Percentiles rank a stretch among this genome's conserved stretches.
These are phyloP conservation scores for Conus canariensis DNA, from an alignment of 2,888 invertebrate genomes.

Conservation along the genomic window DNA sequence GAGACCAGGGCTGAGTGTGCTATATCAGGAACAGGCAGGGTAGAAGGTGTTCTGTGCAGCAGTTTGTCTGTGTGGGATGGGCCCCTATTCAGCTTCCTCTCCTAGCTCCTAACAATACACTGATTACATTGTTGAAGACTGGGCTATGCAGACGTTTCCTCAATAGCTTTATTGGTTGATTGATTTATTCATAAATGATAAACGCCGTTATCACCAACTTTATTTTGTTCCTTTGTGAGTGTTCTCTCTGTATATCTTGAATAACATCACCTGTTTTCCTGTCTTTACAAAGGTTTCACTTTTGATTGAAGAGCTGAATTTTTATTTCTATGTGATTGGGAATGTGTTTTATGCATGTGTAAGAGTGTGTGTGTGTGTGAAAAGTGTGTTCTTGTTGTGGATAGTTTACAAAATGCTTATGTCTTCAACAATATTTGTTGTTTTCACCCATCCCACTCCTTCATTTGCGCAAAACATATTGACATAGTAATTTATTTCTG, in stretches of 20 bases:
- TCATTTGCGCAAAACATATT: not conserved
- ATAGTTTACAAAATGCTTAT: not conserved
- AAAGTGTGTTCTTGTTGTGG: not conserved
- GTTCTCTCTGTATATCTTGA: not conserved
- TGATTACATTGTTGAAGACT: not conserved
- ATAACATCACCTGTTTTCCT: not conserved
- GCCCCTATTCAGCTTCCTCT: not conserved
- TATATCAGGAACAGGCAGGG: not conserved
- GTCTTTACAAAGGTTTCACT: not conserved
- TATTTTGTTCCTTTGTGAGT: not conserved
- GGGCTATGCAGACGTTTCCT: not conserved
- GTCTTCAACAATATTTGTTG: not conserved
- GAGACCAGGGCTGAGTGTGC: not conserved
- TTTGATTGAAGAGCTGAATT: not conserved
- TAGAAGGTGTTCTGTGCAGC: conserved; percentile 15
- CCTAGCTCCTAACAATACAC: not conserved
- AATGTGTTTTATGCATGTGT: not conserved
- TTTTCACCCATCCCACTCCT: not conserved
- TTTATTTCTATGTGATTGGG: too few species aligned
- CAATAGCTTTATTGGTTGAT: too few species aligned
- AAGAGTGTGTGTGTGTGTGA: not conserved
- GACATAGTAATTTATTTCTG: not conserved
- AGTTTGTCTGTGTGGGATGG: not conserved
- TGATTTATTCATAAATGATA: too few species aligned
- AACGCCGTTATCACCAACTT: not conserved